phyloP scores from a whole-genome alignment of 1,140 invertebrate species.

The Temnothorax longispinosus region DNA sequence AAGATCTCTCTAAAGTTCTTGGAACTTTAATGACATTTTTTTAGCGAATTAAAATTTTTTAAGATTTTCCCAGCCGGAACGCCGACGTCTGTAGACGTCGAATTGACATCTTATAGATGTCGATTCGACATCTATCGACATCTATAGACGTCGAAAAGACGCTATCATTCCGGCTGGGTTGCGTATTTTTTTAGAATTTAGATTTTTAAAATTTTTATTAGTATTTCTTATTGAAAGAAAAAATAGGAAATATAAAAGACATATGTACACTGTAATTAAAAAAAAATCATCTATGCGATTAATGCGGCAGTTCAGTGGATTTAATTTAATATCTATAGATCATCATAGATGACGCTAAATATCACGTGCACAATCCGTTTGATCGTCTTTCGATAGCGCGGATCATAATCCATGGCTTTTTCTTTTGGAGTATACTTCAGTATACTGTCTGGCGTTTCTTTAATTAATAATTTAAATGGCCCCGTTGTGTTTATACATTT shows the following conservation, averaged over 20 bases:
- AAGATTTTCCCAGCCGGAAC: too few species aligned
- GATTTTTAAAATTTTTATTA: neutral
- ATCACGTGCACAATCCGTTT: neutral
- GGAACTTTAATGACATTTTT: neutral
- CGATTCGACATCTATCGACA: too few species aligned
- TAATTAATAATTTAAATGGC: conserved; percentile 68
- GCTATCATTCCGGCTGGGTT: too few species aligned
- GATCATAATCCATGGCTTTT: conserved; percentile 54
- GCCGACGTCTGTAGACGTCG: too few species aligned
- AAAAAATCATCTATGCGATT: too few species aligned
- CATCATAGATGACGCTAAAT: neutral
- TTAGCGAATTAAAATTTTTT: neutral
- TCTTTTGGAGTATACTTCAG: conserved; percentile 20
- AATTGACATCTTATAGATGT: too few species aligned
- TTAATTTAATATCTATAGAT: too few species aligned
- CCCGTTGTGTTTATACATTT: conserved; percentile 63
- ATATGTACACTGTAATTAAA: too few species aligned
- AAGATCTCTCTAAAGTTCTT: too few species aligned
- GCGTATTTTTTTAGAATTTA: neutral
- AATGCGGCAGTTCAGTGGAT: too few species aligned
- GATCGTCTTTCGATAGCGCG: neutral
- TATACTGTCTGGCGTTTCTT: conserved; percentile 30
- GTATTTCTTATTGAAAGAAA: neutral
- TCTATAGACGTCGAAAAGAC: too few species aligned
- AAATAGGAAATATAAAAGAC: neutral